Evolutionary conservation across 1,140 invertebrate genomes (phyloP), one percentile per base, ranked within the genome.

Genomic region (Portunus trituberculatus): DNA sequence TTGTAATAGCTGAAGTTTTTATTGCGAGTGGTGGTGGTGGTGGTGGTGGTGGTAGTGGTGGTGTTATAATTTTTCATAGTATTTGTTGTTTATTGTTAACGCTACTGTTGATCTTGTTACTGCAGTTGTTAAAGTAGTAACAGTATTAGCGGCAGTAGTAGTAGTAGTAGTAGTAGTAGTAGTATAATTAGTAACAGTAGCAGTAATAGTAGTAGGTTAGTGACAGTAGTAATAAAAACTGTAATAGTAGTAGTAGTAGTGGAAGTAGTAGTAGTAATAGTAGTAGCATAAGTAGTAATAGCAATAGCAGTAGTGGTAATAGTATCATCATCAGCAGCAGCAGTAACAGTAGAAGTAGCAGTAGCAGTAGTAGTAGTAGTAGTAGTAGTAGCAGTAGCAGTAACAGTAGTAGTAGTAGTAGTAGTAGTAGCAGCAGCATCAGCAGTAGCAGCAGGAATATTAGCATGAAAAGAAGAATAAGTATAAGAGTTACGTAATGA

Each of bases 121-220:
- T n/a, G n/a, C n/a, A n/a, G n/a, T n/a, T n/a, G n/a, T n/a, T n/a
- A n/a, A n/a, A n/a, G n/a, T n/a, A n/a, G n/a, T n/a, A n/a, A n/a
- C n/a, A n/a, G 48, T 52, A 25, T 76, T 20, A 76, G 59, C 20
- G 4, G 59, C 20, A 76, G 59, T 76, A 76, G 59, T 76, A 76
- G 59, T 76, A 76, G 59, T 76, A 76, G 59, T 76, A 76, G 59
- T 76, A 76, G 59, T 76, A 76, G 59, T 76, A 76, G 59, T 14
- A 76, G 59, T 76, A 76, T 7, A 12, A 76, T 7, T 76, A 76
- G 59, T 76, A 76, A 20, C 20, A 76, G 59, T 76, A 76, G 59
- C 20, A 76, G 59, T 76, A 76, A 76, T 76, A 25, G 20, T 76
- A 76, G 20, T 25, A 25, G 59, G n/a, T n/a, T n/a, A n/a, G n/a